Conservation (phyloP, 1,140 invertebrate genomes). For the Oedothorax gibbosus region DNA sequence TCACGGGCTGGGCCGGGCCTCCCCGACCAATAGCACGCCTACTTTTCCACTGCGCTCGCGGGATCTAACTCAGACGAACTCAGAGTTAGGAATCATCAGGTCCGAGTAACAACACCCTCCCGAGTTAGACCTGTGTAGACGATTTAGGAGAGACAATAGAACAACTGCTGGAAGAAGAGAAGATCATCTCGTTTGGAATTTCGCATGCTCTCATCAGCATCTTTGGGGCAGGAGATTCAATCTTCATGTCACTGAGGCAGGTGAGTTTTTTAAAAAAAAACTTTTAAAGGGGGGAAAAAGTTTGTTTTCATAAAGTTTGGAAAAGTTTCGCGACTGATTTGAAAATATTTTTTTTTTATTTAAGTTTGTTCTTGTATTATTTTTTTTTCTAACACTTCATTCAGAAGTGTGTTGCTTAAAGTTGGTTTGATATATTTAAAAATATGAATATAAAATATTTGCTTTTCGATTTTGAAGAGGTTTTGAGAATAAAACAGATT, state of each 20-base stretch:
- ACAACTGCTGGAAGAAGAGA: constrained; percentile 10
- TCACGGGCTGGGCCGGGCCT: constrained; percentile 49
- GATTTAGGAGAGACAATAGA: background rate
- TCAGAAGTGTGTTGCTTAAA: no score
- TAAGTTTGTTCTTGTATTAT: no score
- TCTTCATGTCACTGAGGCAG: constrained; percentile 11
- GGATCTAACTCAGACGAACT: background rate
- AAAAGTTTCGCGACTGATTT: no score
- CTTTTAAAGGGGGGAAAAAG: no score
- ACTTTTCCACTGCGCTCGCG: constrained; percentile 6
- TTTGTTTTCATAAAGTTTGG: no score
- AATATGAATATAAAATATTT: no score
- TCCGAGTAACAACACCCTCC: constrained; percentile 25
- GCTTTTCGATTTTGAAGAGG: no score
- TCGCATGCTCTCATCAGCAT: background rate
- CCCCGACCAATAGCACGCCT: constrained; percentile 28
- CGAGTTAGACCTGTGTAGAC: constrained; percentile 16
- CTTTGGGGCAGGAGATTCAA: background rate
- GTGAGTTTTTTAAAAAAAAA: background rate
- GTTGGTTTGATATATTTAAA: no score
- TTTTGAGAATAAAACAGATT: no score
- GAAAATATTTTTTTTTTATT: no score
- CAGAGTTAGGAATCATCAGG: constrained; percentile 14
- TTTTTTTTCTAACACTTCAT: no score
- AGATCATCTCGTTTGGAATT: constrained; percentile 42